Base-by-base conservation (phyloP, 2,797 vertebrate species). In the Sebastes hubbsi region DNA sequence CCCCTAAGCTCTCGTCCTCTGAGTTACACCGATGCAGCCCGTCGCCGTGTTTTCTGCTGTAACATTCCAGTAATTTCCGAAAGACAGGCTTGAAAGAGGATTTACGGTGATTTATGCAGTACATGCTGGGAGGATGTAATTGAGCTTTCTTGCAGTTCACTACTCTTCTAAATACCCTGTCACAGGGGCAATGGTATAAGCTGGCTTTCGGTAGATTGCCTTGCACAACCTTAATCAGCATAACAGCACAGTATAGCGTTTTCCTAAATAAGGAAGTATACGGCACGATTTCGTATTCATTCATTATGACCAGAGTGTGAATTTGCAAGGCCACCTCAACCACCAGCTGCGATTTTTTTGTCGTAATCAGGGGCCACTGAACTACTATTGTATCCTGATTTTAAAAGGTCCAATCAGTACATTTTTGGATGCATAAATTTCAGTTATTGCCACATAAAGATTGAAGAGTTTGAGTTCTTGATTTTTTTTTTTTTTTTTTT, bases 161-260 rank as follows among this genome's bases (percentile, higher is more conserved):
- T 87, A 88, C 90, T 93, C 90, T 91, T 91, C 93, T 94, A 93
- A 95, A 95, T 93, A 93, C 93, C 91, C 92, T 92, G 94, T 95
- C 93, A 93, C 87, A 88, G 88, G 92, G 90, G 88, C 91, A 91
- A 85, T 89, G 92, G 91, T 94, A 54, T 54, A 91, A 94, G 89
- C 91, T 89, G 90, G 88, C 87, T 92, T 83, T 84, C 75, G 25
- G 90, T 89, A 91, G 87, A 94, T 94, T 92, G 85, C 88, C 89
- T 91, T 87, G 86, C 92, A 62, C 84, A 80, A 89, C 89, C 84
- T 88, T 94, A 93, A 93, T 90, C 90, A 92, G 92, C 89, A 91
- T 91, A 94, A 87, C 84, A 65, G 77, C 89, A 87, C 79, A 80
- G 82, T 88, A 87, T 89, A 89, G 89, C 78, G 56, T 87, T 85